Base-by-base conservation (phyloP, 2,888 invertebrate species). In the Ceramica pisi region DNA sequence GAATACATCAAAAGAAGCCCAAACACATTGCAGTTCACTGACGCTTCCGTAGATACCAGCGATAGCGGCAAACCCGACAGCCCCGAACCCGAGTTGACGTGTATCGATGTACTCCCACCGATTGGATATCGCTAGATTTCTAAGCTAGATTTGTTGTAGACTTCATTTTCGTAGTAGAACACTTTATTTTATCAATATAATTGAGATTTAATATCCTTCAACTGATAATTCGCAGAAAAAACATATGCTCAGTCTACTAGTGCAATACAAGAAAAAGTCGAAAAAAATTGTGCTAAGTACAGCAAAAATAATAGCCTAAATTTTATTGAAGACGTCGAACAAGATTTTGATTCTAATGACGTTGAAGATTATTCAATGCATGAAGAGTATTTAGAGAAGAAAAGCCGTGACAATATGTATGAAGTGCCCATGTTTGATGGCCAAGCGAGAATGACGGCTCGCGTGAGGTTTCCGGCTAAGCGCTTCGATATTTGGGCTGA, bases 51-150 rank as follows among this genome's bases (percentile, higher is more conserved):
- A 91, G 94, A 94, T 80, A 94, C 94, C 74, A 95, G 94, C 76
- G 95, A 95, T 84, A 95, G 95, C 82, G 95, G 95, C 79, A 95
- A 95, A 85, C 95, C 95, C 12, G 95, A 95, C 80, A 95, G 95
- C 82, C 95, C 95, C 14, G 95, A 94, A 83, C 94, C 94, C 10
- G 95, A 95, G 68, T 81, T 94, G 72, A 90, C 93, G 44, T 95
- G 95, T 84, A 88, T 94, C 66, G 94, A 95, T 80, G 92, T 95
- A 59, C 93, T 95, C 64, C 95, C 95, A 56, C 95, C 95, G 55
- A 89, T 94, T 76, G 95, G 94, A 83, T 96, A 95, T 85, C 95
- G 95, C 93, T 96, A 96, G 91, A 86, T 55, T 74, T 85, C 78
- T 76, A 86, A 73, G 80, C 79, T 81, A 84, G 90, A 90, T 90